phyloP scores from a whole-genome alignment of 2,113 vertebrate genomes.

The Taxidea taxus region DNA sequence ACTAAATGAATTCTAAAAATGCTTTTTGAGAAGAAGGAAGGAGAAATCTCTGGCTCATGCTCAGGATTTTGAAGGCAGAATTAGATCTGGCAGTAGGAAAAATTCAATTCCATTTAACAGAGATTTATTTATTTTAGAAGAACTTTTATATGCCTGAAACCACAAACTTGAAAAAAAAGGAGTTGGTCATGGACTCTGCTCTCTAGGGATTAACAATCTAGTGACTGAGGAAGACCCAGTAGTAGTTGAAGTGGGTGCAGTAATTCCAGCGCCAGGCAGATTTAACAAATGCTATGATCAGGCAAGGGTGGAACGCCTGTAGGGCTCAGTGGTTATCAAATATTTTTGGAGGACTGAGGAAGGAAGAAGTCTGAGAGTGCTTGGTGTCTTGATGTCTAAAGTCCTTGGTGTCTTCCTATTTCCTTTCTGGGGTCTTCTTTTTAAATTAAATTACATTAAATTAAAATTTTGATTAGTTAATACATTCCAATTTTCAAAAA shows the following conservation, averaged over 20 bases:
- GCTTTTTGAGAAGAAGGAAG: conserved; percentile 50
- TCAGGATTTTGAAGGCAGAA: conserved; percentile 60
- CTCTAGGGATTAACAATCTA: conserved; percentile 35
- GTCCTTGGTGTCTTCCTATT: background rate
- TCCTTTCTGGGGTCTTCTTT: background rate
- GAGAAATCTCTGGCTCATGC: conserved; percentile 47
- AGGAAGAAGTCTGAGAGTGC: background rate
- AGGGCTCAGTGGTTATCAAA: background rate
- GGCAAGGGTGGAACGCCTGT: no score
- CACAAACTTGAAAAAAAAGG: conserved; percentile 6
- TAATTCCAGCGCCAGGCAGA: background rate
- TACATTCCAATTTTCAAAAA: background rate
- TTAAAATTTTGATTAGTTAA: background rate
- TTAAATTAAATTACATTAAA: background rate
- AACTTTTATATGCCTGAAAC: conserved; percentile 35
- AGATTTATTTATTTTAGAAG: conserved; percentile 66
- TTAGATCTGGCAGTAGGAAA: conserved; percentile 64
- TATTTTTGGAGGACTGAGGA: background rate
- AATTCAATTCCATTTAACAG: conserved; percentile 61
- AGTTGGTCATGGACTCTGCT: conserved; percentile 15
- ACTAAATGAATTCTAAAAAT: conserved; percentile 46
- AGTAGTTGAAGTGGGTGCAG: background rate
- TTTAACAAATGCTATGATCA: background rate
- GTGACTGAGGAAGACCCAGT: background rate
- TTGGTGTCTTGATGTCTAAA: background rate